phyloP scores from a whole-genome alignment of 1,140 invertebrate species.

The Penaeus vannamei region DNA sequence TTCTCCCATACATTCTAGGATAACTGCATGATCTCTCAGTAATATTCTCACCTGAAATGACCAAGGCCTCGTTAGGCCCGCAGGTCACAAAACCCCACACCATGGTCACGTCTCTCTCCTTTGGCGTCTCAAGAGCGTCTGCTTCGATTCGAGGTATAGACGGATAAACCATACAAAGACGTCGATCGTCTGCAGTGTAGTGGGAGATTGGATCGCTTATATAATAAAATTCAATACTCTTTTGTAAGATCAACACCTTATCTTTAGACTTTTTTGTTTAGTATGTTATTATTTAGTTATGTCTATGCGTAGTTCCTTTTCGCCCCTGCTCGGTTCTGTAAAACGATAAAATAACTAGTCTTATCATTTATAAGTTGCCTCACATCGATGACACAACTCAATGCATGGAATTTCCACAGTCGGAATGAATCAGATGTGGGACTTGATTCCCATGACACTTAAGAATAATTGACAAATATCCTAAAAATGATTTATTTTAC shows the following conservation, averaged over 20 bases:
- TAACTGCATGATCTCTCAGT: background rate
- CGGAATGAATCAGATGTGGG: no score
- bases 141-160: background rate
- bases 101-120: conserved; percentile 74
- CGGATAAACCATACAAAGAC: conserved; percentile 16
- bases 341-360: no score
- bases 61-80: conserved; percentile 96
- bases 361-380: no score
- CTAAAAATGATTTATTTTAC: no score
- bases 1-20: background rate
- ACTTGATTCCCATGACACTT: no score
- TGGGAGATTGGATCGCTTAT: background rate
- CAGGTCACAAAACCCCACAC: conserved; percentile 96
- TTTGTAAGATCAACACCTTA: background rate
- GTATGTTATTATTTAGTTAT: no score
- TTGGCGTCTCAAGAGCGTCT: background rate
- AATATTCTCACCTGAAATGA: conserved; percentile 89
- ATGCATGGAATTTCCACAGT: no score
- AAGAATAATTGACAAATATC: no score
- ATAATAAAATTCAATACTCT: background rate
- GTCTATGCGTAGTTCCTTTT: no score
- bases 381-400: no score
- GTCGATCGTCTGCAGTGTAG: background rate
- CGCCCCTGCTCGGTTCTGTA: no score
- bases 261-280: background rate